Conservation (phyloP, 2,888 invertebrate genomes). For the Clepsis dumicolana region DNA sequence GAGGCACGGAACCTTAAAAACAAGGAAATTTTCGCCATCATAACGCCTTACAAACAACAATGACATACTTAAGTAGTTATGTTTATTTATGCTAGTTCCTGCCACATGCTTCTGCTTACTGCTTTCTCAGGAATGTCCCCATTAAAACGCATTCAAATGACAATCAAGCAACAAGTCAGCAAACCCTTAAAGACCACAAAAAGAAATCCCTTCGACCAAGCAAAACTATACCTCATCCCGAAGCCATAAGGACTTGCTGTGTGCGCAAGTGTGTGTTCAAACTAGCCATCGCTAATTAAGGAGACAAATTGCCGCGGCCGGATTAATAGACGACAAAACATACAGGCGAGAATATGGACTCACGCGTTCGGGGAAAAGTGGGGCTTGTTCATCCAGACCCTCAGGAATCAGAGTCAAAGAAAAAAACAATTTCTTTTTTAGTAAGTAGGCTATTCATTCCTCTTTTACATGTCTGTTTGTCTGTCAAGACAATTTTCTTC, state of each 20-base stretch:
- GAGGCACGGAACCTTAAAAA: no score
- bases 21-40: no score
- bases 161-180: not conserved
- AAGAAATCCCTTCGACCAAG: not conserved
- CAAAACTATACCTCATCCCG: not conserved
- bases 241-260: not conserved
- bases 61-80: no score
- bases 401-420: no score
- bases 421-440: no score
- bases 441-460: no score
- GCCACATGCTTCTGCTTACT: no score
- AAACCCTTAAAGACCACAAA: not conserved
- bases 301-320: conserved; percentile 31
- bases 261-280: not conserved
- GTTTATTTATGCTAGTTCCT: no score
- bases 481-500: no score
- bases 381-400: conserved; percentile 2
- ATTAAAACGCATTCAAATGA: not conserved
- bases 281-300: conserved; percentile 30
- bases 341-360: conserved; percentile 1
- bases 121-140: not conserved
- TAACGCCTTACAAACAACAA: no score
- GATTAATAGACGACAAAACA: conserved; percentile 17
- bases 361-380: conserved; percentile 25
- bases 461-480: no score